phyloP scores from a whole-genome alignment of 2,113 vertebrate genomes.

The Panurus biarmicus region DNA sequence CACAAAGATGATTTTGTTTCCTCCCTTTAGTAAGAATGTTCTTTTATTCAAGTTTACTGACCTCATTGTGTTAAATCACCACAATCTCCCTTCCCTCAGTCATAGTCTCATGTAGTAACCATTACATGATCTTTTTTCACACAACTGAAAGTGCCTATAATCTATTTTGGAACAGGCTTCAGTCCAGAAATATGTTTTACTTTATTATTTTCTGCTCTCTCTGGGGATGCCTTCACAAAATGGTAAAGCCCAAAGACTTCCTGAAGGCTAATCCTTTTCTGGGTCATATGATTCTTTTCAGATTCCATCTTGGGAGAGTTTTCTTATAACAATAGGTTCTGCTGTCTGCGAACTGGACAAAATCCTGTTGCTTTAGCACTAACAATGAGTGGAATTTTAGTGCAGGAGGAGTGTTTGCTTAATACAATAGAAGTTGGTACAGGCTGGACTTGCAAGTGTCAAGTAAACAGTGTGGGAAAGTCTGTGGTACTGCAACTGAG shows the following conservation, averaged over 20 bases:
- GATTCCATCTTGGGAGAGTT: slow-evolving; percentile 73
- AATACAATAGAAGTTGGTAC: slow-evolving; percentile 70
- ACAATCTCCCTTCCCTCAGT: slow-evolving; percentile 6
- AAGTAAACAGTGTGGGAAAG: slow-evolving; percentile 74
- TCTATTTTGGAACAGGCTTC: slow-evolving; percentile 58
- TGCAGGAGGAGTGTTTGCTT: slow-evolving; percentile 65
- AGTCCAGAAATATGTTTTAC: slow-evolving; percentile 64
- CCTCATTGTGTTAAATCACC: slow-evolving; percentile 27
- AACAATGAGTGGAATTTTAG: slow-evolving; percentile 78
- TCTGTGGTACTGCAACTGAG: slow-evolving; percentile 60
- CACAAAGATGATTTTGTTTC: neutral
- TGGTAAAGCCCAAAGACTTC: slow-evolving; percentile 74
- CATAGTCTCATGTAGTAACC: slow-evolving; percentile 11
- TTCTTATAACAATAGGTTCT: slow-evolving; percentile 71
- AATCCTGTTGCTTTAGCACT: slow-evolving; percentile 71
- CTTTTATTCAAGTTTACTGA: slow-evolving; percentile 53
- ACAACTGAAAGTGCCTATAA: slow-evolving; percentile 52
- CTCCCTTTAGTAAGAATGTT: neutral
- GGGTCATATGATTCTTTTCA: slow-evolving; percentile 77
- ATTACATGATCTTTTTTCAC: slow-evolving; percentile 48
- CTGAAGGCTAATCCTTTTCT: slow-evolving; percentile 76
- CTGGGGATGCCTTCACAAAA: slow-evolving; percentile 68
- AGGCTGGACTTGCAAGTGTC: slow-evolving; percentile 69
- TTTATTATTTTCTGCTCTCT: slow-evolving; percentile 68
- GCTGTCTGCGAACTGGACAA: slow-evolving; percentile 67